Percentiles rank a stretch among this genome's conserved stretches.
Evolutionary conservation across 2,797 vertebrate genomes (phyloP).

Genomic region (Hapalemur alaotrensis): DNA sequence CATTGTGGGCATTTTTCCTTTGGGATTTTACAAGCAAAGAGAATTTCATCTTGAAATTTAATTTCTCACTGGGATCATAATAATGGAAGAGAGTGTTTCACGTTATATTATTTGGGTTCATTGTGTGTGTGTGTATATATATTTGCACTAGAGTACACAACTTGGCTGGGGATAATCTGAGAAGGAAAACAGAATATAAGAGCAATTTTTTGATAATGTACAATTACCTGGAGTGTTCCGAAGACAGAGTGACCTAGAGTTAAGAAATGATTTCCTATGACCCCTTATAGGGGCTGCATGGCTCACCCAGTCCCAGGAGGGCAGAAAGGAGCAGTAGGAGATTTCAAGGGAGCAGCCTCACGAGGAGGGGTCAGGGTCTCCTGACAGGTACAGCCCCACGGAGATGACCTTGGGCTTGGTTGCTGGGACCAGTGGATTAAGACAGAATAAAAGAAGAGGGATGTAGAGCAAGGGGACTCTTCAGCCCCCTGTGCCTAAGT

Average conservation of each 20-base stretch:
- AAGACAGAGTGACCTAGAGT: background rate
- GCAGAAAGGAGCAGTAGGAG: background rate
- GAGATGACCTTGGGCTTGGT: background rate
- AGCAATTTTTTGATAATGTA: background rate
- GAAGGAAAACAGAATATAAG: background rate
- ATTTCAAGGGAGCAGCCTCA: background rate
- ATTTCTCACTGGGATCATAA: background rate
- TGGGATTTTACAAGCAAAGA: background rate
- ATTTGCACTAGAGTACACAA: background rate
- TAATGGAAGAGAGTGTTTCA: background rate
- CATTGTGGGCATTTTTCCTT: background rate
- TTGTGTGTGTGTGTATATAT: background rate
- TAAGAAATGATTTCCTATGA: background rate
- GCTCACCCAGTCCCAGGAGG: background rate
- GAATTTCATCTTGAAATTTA: background rate
- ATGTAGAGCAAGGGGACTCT: background rate
- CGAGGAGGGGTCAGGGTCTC: background rate
- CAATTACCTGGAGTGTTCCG: background rate
- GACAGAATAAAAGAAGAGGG: background rate
- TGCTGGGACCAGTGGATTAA: background rate
- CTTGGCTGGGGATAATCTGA: background rate
- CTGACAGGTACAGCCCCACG: background rate
- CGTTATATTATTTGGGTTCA: background rate
- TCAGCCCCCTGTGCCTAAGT: background rate
- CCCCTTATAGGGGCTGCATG: background rate